A percentile compares a stretch with the other conserved stretches of the same genome.
Evolutionary conservation across 35 echinoderm and acorn worm species (phyloP).

Genomic region (Holothuria glaberrima): DNA sequence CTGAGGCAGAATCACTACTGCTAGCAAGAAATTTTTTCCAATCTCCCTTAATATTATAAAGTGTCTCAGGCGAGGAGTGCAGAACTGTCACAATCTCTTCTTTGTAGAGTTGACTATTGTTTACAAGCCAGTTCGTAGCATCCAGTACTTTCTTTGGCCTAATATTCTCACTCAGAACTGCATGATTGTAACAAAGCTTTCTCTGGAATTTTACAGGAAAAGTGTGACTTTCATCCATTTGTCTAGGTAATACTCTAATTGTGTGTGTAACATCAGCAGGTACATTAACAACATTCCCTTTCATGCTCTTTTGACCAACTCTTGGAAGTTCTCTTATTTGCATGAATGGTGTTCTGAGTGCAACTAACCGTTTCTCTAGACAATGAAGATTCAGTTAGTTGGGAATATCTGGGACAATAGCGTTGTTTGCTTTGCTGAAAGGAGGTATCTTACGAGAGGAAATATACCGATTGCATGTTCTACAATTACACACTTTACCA

Average conservation of each 20-base stretch:
- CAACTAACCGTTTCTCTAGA: constrained; percentile 61
- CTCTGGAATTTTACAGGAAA: constrained; percentile 66
- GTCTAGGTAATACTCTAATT: constrained; percentile 35
- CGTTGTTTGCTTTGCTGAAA: constrained; percentile 22
- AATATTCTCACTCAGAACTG: constrained; percentile 48
- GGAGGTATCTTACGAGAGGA: constrained; percentile 14
- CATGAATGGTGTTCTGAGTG: constrained; percentile 66
- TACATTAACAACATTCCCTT: constrained; percentile 71
- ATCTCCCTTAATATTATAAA: constrained; percentile 7
- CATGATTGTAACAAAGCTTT: constrained; percentile 40
- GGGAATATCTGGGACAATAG: constrained; percentile 23
- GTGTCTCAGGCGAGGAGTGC: constrained; percentile 1
- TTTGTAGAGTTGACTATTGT: constrained; percentile 64
- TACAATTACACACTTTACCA: constrained; percentile 16
- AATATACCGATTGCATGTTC: constrained; percentile 35
- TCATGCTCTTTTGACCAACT: constrained; percentile 44
- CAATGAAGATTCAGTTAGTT: constrained; percentile 27
- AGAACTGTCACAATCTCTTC: constrained; percentile 35
- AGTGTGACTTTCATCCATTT: constrained; percentile 39
- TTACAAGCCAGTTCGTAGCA: constrained; percentile 50
- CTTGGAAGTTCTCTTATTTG: constrained; percentile 65
- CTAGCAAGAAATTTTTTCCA: constrained; percentile 36
- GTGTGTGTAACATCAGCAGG: constrained; percentile 56
- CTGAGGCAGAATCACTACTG: background rate
- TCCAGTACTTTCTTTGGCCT: constrained; percentile 62